Evolutionary conservation across 2,113 vertebrate species (phyloP), one percentile per base, ranked within the genome.

Genomic region (Scomber japonicus): DNA sequence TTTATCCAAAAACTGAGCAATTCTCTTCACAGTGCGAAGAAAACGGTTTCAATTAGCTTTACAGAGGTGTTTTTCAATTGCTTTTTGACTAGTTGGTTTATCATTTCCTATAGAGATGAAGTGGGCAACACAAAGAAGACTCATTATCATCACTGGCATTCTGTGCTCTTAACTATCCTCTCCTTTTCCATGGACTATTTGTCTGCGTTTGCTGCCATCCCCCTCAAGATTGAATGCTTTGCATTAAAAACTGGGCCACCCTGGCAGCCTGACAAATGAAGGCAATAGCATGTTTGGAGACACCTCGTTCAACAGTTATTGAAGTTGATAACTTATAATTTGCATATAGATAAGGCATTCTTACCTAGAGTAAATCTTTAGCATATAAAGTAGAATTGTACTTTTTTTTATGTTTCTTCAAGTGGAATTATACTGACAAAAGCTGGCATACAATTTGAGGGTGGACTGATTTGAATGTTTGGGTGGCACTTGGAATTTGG

Each of bases 291-390:
- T 93, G 90, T 94, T 93, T 94, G 85, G 91, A 88, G 84, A 91
- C 89, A 86, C 86, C 85, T 82, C 84, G 84, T 90, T 91, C 87
- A 93, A 91, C 92, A 90, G 89, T 94, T 93, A 94, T 94, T 93
- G 93, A 92, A 93, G 90, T 91, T 90, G 91, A 95, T 94, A 91
- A 92, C 91, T 93, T 76, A 91, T 90, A 78, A 95, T 95, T 95
- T 95, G 94, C 95, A 95, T 95, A 95, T 93, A 95, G 92, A 95
- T 95, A 95, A 95, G 94, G 86, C 82, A 91, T 92, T 91, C 88
- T 89, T 92, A 94, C 92, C 87, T 81, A 63, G 85, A 88, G 85
- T 92, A 90, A 94, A 95, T 93, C 90, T 91, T 93, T 92, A 93
- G 93, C 94, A 95, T 95, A 92, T 90, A 92, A 94, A 94, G 92